Percentiles rank a stretch among this genome's conserved stretches.
Conservation (phyloP, 2,113 vertebrate genomes). For the Geococcyx californianus region DNA sequence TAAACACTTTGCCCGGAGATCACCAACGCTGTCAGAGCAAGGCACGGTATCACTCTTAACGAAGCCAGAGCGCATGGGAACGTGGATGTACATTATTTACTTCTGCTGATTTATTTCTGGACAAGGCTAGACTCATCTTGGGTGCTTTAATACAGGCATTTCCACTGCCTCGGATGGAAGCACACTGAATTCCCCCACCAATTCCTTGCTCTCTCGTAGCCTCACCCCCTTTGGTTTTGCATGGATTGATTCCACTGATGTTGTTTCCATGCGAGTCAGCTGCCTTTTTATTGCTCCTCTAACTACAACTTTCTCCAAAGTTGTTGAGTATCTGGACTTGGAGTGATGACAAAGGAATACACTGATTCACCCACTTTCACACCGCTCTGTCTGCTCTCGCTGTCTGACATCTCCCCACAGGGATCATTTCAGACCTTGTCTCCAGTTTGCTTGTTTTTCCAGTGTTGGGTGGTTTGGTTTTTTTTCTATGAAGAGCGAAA, state of each 20-base stretch:
- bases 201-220: not conserved
- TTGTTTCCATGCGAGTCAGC: conserved; percentile 51
- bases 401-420: conserved; percentile 18
- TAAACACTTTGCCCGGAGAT: not conserved
- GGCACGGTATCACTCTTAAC: not conserved
- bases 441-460: not conserved
- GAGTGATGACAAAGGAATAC: not conserved
- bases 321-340: conserved; percentile 11
- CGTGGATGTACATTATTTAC: not conserved
- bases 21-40: not conserved
- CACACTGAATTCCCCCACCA: not conserved
- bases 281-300: conserved; percentile 42
- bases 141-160: not conserved
- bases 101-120: not conserved
- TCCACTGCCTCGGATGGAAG: not conserved
- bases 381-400: not conserved
- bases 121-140: not conserved
- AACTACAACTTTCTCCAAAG: conserved; percentile 24
- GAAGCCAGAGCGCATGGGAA: not conserved
- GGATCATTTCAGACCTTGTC: not conserved
- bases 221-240: not conserved
- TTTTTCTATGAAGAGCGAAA: not conserved
- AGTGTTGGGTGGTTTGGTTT: not conserved
- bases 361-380: not conserved
- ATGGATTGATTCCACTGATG: conserved; percentile 33